Percentiles rank a stretch among this genome's conserved stretches.
Conservation (phyloP, 2,113 vertebrate genomes). For the Terrapene triunguis region DNA sequence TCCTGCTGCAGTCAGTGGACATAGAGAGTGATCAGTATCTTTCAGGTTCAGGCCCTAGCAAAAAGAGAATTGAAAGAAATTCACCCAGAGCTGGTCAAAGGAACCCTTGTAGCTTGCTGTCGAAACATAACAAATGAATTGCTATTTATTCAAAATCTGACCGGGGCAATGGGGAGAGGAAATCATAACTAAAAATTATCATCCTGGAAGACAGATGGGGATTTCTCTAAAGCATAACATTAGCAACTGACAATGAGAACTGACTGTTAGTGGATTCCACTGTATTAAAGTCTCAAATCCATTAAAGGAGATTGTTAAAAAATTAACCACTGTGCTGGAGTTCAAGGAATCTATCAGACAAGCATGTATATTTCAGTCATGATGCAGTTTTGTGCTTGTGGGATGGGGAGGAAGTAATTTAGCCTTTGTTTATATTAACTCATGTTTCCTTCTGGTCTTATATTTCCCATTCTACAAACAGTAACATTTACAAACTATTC, state of each 20-base stretch:
- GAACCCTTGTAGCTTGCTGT: background rate
- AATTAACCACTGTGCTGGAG: conserved; percentile 55
- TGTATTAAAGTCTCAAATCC: conserved; percentile 40
- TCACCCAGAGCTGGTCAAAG: background rate
- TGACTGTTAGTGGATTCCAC: background rate
- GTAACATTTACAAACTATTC: background rate
- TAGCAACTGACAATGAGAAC: background rate
- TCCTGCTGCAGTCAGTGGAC: background rate
- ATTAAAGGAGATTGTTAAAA: conserved; percentile 68
- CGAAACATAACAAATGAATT: background rate
- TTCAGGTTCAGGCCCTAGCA: background rate
- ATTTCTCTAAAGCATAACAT: background rate
- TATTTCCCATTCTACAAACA: background rate
- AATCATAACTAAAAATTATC: conserved; percentile 16
- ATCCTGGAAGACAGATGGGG: background rate
- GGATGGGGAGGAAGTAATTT: background rate
- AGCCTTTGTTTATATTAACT: conserved; percentile 24
- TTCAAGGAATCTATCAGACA: conserved; percentile 43
- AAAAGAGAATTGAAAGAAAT: background rate
- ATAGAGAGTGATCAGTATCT: background rate
- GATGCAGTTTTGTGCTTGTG: conserved; percentile 34
- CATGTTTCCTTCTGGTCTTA: background rate
- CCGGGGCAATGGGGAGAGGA: background rate
- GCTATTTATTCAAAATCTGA: conserved; percentile 37
- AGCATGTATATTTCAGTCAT: conserved; percentile 38